Conservation (phyloP, 92 coral and sea anemone species). For the Diadumene lineata region DNA sequence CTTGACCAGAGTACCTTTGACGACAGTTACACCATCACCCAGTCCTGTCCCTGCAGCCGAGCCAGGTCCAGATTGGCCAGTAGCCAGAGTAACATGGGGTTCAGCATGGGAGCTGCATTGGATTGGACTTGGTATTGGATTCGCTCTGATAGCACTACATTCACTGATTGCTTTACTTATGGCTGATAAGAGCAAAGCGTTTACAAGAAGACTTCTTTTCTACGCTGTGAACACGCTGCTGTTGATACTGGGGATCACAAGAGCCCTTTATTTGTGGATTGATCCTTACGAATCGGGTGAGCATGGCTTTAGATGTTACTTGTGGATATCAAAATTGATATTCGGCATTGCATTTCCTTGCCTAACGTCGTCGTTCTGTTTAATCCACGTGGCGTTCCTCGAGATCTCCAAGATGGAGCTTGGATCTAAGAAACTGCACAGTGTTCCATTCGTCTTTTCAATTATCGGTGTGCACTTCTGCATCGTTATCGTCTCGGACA, state of each 20-base stretch:
- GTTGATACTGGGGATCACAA: slow-evolving; percentile 54
- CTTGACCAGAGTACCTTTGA: not conserved
- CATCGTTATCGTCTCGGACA: slow-evolving; percentile 70
- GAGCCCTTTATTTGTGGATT: slow-evolving; percentile 68
- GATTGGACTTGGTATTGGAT: slow-evolving; percentile 58
- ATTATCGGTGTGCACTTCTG: slow-evolving; percentile 62
- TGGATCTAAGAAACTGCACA: slow-evolving; percentile 58
- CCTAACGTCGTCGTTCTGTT: slow-evolving; percentile 77
- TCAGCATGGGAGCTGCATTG: slow-evolving; percentile 65
- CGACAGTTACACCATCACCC: slow-evolving; percentile 33
- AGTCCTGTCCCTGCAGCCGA: slow-evolving; percentile 41
- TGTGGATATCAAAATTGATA: slow-evolving; percentile 42
- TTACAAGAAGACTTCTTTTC: slow-evolving; percentile 60
- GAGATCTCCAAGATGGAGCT: slow-evolving; percentile 73
- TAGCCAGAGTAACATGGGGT: slow-evolving; percentile 58
- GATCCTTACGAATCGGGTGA: slow-evolving; percentile 84
- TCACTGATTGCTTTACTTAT: slow-evolving; percentile 53
- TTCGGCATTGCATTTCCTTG: slow-evolving; percentile 89
- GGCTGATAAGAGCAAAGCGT: slow-evolving; percentile 49
- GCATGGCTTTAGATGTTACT: slow-evolving; percentile 52
- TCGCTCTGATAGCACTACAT: slow-evolving; percentile 67
- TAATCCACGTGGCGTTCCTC: slow-evolving; percentile 79
- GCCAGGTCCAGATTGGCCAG: slow-evolving; percentile 75
- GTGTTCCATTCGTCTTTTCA: slow-evolving; percentile 53
- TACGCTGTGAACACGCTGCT: slow-evolving; percentile 61